Evolutionary conservation across 2,113 vertebrate species (phyloP).

Genomic region (Promerops cafer): DNA sequence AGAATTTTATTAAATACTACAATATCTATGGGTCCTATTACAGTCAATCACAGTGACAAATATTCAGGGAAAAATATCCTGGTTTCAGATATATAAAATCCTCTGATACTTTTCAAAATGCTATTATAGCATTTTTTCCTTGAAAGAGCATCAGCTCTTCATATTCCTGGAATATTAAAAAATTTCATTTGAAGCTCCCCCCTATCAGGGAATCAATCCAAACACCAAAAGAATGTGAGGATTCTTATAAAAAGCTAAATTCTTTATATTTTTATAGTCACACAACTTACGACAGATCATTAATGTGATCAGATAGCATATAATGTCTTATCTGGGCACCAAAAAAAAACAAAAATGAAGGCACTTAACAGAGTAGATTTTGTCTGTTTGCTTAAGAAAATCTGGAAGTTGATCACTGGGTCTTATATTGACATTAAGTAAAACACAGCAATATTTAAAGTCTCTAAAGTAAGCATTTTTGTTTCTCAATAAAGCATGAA

Average conservation of each 20-base stretch:
- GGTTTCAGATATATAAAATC: background rate
- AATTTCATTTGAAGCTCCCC: background rate
- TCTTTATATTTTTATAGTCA: background rate
- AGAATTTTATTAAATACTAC: background rate
- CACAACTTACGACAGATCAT: background rate
- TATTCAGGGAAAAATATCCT: background rate
- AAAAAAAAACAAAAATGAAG: background rate
- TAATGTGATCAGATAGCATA: background rate
- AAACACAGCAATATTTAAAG: background rate
- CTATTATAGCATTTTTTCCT: background rate
- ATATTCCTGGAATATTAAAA: background rate
- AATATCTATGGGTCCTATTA: background rate
- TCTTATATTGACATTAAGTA: background rate
- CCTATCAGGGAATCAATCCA: background rate
- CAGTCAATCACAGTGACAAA: background rate
- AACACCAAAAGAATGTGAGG: background rate
- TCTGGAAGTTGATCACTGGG: background rate
- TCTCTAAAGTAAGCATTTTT: background rate
- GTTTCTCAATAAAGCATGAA: background rate
- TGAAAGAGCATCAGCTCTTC: background rate
- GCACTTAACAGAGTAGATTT: background rate
- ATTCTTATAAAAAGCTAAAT: background rate
- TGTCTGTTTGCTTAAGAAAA: background rate
- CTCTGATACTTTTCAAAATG: background rate
- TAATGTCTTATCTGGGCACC: background rate